These are phyloP conservation scores for Ptychadena robeensis DNA, from an alignment of 2,797 vertebrate species.

Conservation along the genomic window DNA sequence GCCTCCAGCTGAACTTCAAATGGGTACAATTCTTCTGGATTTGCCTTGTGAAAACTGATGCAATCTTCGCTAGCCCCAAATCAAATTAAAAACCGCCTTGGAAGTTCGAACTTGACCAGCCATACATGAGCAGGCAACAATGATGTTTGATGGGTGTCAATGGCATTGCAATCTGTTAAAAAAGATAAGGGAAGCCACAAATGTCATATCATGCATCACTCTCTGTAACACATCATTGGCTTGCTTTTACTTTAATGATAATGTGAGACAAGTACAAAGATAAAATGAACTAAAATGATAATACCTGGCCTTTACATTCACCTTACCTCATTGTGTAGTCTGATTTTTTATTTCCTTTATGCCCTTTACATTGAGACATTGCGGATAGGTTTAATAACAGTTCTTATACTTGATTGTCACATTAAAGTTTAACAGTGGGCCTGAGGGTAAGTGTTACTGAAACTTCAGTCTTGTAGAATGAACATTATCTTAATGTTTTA, in stretches of 20 bases:
- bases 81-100: too few relatives aligned
- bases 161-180: neutral
- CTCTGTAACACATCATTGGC: neutral
- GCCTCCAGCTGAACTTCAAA: too few relatives aligned
- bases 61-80: too few relatives aligned
- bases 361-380: slow-evolving; percentile 17
- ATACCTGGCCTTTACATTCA: neutral
- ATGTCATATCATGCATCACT: neutral
- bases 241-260: neutral
- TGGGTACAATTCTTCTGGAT: too few relatives aligned
- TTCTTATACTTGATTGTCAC: slow-evolving; percentile 28
- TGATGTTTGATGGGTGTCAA: neutral
- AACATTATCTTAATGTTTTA: slow-evolving; percentile 41
- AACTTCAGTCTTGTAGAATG: slow-evolving; percentile 43
- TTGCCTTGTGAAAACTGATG: too few relatives aligned
- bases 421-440: slow-evolving; percentile 51
- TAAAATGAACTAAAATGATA: neutral
- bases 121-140: too few relatives aligned
- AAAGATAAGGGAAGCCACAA: neutral
- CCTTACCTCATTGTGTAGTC: neutral
- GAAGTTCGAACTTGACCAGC: too few relatives aligned
- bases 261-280: neutral
- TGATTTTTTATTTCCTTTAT: neutral
- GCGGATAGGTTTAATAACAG: slow-evolving; percentile 22
- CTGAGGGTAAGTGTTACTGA: slow-evolving; percentile 49